Conservation (phyloP, 2,888 invertebrate species). For the Leucophora obtusa region DNA sequence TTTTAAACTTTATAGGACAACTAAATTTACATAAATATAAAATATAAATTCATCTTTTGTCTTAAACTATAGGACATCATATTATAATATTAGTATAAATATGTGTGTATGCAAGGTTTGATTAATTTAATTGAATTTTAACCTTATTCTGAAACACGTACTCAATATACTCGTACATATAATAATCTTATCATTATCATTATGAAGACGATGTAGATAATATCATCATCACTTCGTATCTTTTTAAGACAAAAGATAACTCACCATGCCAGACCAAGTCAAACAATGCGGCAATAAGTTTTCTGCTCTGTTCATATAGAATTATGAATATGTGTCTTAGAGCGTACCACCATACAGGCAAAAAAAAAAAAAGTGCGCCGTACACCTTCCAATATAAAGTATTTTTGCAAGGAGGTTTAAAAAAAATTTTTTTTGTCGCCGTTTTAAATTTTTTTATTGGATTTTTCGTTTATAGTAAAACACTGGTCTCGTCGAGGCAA, state of each 20-base stretch:
- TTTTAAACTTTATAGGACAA: constrained; percentile 8
- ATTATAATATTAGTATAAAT: neutral
- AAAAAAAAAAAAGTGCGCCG: too few species aligned
- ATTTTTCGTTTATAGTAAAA: too few species aligned
- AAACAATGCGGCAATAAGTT: neutral
- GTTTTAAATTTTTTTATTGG: too few species aligned
- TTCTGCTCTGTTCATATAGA: too few species aligned
- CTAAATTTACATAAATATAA: neutral
- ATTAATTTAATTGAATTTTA: constrained; percentile 60
- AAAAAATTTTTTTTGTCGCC: too few species aligned
- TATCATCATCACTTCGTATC: constrained; percentile 33
- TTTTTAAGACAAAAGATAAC: neutral
- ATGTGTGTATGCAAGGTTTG: constrained; percentile 17
- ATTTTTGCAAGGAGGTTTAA: too few species aligned
- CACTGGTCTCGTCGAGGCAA: too few species aligned
- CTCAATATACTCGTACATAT: neutral
- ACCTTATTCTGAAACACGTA: constrained; percentile 25
- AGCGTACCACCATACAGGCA: too few species aligned
- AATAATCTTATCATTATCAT: constrained; percentile 27
- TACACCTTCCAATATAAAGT: too few species aligned
- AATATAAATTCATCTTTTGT: neutral
- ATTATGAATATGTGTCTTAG: too few species aligned
- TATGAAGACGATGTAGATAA: constrained; percentile 27
- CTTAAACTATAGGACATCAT: neutral
- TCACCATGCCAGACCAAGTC: neutral